Percentiles rank a stretch among this genome's conserved stretches.
Conservation (phyloP, 2,888 invertebrate species). For the Lasioglossum zephyrum region DNA sequence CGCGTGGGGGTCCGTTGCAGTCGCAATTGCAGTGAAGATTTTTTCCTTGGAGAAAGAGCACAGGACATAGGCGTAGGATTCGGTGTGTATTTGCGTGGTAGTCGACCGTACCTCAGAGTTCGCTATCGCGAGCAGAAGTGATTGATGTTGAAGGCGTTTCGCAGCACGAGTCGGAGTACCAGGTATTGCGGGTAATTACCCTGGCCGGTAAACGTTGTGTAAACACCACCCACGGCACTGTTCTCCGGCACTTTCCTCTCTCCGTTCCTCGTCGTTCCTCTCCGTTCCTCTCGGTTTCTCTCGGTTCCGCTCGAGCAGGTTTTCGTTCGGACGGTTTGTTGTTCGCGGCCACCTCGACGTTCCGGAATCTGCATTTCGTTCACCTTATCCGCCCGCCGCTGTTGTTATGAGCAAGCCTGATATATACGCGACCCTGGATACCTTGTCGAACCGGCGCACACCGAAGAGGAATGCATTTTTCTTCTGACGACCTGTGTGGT, state of each 20-base stretch:
- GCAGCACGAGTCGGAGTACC: conserved; percentile 36
- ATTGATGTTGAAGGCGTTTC: conserved; percentile 72
- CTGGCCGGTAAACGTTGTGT: conserved; percentile 65
- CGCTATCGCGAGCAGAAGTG: conserved; percentile 66
- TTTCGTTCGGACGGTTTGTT: not conserved
- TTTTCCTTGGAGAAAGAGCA: not conserved
- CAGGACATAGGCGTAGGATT: not conserved
- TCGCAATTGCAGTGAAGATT: not conserved
- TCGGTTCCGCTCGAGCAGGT: not conserved
- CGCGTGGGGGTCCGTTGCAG: not conserved
- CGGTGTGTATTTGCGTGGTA: conserved; percentile 62
- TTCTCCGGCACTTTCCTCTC: conserved; percentile 19
- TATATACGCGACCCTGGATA: not conserved
- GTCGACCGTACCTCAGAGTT: conserved; percentile 57
- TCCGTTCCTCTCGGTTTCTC: not conserved
- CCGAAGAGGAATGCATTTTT: too few species aligned
- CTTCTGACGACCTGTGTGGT: too few species aligned
- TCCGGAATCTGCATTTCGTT: conserved; percentile 20
- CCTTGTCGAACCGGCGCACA: not conserved
- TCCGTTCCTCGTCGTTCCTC: not conserved
- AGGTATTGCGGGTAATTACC: conserved; percentile 69
- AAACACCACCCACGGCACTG: conserved; percentile 61
- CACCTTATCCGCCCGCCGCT: not conserved
- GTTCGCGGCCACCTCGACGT: not conserved
- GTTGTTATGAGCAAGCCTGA: not conserved